Base-by-base conservation (phyloP, 2,113 vertebrate genomes). In the Athene noctua region DNA sequence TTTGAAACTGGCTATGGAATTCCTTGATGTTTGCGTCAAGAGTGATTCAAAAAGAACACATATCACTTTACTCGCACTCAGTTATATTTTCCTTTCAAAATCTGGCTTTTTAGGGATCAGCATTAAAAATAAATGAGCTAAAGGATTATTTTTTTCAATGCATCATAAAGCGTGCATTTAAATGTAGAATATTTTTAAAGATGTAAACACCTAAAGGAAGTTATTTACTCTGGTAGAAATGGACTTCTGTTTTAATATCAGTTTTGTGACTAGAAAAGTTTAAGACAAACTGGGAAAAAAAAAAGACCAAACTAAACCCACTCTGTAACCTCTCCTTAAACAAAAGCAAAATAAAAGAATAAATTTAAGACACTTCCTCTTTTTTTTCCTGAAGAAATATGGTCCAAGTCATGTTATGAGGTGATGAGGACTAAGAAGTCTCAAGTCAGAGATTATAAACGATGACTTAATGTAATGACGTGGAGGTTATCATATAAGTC, bases 111-210 rank as follows among this genome's bases (percentile, higher is more conserved):
- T 88, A 88, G 72, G 59, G 77, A 78, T 81, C 19, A 4, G 25
- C 42, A 88, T 92, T 91, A 95, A 90, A 92, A 96, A 92, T 40
- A 95, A 90, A 95, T 55, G 51, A 91, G 27, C 13, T 74, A 70
- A 86, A 67, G 62, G 54, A 4, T n/a, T 27, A 44, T 23, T 38
- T 59, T 58, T 78, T 85, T n/a, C 23, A 84, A 27, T 55, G 40
- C 51, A 44, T 61, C 40, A 36, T 49, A 77, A 91, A 19, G 14
- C 34, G 47, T 38, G 52, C 20, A 47, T 88, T 85, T 81, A 72
- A 75, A 85, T 20, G 15, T 7, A 44, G 62, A 44, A 25, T 80
- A 59, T 90, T 88, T 85, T 72, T 52, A 54, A 82, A 52, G 44
- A 54, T 34, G 58, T 30, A 90, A 94, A 90, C 59, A 90, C 14